Evolutionary conservation across 2,113 vertebrate genomes (phyloP), one percentile per base, ranked within the genome.

Genomic region (Tachuris rubrigastra): DNA sequence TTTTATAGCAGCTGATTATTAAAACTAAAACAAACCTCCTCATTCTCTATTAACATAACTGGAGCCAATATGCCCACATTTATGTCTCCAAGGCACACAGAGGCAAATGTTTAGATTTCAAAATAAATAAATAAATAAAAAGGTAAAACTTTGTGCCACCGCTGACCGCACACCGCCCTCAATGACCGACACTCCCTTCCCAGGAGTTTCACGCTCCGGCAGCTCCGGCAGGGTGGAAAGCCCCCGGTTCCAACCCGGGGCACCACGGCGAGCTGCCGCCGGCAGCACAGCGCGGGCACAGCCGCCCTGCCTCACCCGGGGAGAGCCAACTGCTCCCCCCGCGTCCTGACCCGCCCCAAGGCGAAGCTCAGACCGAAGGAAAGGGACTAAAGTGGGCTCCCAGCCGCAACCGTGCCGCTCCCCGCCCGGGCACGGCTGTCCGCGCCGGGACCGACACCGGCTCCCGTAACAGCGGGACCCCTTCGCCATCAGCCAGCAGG

Each of bases 181-280:
- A 14, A 0, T 37, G 41, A 62, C 39, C 46, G 53, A 6, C 59
- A 9, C 21, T n/a, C 8, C 56, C 49, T 4, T 18, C 19, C 31
- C 63, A 6, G 50, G 31, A 10, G 85, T 12, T 49, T 5, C 66
- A 27, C 0, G 68, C 81, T 35, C 81, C 4, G 58, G 5, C 67
- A 49, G 74, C 62, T 14, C 37, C 5, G 22, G 4, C 2, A 41
- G 23, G 41, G 62, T 1, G 24, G 35, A 52, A 5, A 41, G 35
- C 6, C 10, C 1, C 42, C 0, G 12, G 4, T 19, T 33, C 22
- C 14, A 2, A 5, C 28, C 5, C 33, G 5, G 33, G 1, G 30
- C 44, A 33, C n/a, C 47, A 9, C 5, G 31, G 44, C 47, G 42
- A 44, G 17, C 56, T 23, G 49, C 73, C 17, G 68, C 77, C 33